Conservation (phyloP, 2,113 vertebrate genomes). For the Alces alces region DNA sequence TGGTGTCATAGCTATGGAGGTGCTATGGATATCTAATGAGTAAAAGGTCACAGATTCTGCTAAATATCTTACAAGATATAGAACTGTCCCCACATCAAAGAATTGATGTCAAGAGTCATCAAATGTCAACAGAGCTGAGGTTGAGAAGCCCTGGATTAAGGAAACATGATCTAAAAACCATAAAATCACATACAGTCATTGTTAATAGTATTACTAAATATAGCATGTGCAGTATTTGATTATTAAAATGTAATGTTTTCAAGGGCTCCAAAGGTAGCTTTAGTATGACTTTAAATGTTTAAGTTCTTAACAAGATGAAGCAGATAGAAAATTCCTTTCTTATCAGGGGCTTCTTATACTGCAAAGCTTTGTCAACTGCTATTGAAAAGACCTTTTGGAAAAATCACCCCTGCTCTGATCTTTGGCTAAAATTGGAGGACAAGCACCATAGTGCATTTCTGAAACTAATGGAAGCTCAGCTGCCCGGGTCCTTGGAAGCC, state of each 20-base stretch:
- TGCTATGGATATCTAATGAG: background rate
- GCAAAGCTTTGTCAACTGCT: background rate
- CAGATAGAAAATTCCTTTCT: background rate
- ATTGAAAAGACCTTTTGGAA: background rate
- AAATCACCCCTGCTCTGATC: background rate
- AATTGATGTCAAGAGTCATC: background rate
- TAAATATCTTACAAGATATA: too few relatives aligned
- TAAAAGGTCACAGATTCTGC: background rate
- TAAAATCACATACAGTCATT: background rate
- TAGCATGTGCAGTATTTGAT: background rate
- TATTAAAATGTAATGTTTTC: background rate
- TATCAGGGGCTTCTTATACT: background rate
- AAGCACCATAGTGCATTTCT: background rate
- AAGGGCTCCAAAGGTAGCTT: background rate
- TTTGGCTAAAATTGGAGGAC: background rate
- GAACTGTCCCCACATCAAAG: background rate
- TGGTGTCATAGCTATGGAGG: background rate
- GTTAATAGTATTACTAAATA: background rate
- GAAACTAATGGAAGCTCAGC: background rate
- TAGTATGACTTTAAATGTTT: background rate
- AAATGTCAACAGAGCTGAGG: background rate
- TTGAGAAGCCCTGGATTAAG: background rate
- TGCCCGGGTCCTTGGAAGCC: background rate
- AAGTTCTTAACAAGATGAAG: background rate
- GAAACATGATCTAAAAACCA: background rate